phyloP scores from a whole-genome alignment of 1,140 invertebrate genomes.

The Chelonus insularis region DNA sequence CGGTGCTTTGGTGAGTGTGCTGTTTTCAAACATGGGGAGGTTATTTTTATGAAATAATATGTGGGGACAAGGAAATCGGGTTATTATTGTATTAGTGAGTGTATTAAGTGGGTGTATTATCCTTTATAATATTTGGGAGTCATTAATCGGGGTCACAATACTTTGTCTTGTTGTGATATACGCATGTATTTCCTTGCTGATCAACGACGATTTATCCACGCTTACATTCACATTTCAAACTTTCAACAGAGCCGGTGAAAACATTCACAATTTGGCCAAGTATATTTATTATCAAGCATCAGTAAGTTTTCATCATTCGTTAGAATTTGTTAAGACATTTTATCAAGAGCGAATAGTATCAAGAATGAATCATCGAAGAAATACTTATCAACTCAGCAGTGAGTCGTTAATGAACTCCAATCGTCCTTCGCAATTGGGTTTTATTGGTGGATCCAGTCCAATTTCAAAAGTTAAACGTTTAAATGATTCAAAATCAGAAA shows the following conservation, averaged over 20 bases:
- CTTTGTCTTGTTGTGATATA: conserved; percentile 45
- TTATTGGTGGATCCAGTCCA: conserved; percentile 35
- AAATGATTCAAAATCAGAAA: conserved; percentile 14
- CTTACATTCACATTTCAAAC: conserved; percentile 33
- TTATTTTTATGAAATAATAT: conserved; percentile 55
- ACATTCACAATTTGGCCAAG: conserved; percentile 27
- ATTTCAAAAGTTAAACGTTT: conserved; percentile 28
- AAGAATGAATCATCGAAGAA: conserved; percentile 36
- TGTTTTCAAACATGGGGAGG: conserved; percentile 48
- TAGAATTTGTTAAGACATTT: conserved; percentile 8
- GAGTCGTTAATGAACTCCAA: conserved; percentile 28
- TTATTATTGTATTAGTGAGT: conserved; percentile 45
- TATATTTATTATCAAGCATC: conserved; percentile 16
- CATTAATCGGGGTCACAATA: conserved; percentile 43
- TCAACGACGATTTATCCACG: conserved; percentile 50
- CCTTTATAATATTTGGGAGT: conserved; percentile 48
- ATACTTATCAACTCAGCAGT: conserved; percentile 42
- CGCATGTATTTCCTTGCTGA: conserved; percentile 48
- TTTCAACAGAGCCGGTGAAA: conserved; percentile 30
- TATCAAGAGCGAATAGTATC: conserved; percentile 26
- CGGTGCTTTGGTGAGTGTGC: conserved; percentile 26
- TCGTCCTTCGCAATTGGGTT: conserved; percentile 27
- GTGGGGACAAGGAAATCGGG: conserved; percentile 53
- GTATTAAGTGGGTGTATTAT: conserved; percentile 46
- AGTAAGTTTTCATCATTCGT: conserved; percentile 9